These are phyloP conservation scores for Drosophila anomalata DNA, from an alignment of 2,888 invertebrate genomes.

Conservation along the genomic window DNA sequence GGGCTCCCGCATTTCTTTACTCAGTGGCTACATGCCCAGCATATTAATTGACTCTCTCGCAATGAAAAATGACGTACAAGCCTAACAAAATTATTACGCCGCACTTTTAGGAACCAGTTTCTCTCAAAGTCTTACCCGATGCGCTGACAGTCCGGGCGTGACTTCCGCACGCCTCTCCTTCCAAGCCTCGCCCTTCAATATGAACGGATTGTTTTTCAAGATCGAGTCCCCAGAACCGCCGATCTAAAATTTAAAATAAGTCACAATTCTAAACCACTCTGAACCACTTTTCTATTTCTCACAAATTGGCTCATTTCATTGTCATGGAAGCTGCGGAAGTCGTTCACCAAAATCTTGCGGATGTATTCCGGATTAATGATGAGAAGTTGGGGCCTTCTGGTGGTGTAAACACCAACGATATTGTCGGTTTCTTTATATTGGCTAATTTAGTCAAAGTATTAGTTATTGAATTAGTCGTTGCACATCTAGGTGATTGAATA, in stretches of 20 bases:
- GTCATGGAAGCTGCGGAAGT: slow-evolving; percentile 83
- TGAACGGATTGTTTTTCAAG: slow-evolving; percentile 84
- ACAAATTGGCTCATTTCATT: slow-evolving; percentile 74
- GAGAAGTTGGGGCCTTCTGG: slow-evolving; percentile 81
- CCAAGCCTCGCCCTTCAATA: slow-evolving; percentile 84
- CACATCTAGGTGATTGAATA: too few relatives aligned
- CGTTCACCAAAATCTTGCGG: slow-evolving; percentile 81
- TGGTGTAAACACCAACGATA: slow-evolving; percentile 83
- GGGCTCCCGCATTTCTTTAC: neutral
- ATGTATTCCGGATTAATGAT: slow-evolving; percentile 81
- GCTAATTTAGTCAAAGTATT: slow-evolving; percentile 12
- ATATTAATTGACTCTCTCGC: neutral
- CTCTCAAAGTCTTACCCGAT: slow-evolving; percentile 81
- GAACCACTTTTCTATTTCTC: slow-evolving; percentile 1
- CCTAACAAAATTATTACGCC: neutral
- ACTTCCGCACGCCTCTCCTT: slow-evolving; percentile 84
- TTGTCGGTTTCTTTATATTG: slow-evolving; percentile 63
- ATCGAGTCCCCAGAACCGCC: slow-evolving; percentile 84
- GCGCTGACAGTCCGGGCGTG: slow-evolving; percentile 85
- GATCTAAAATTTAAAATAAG: slow-evolving; percentile 38
- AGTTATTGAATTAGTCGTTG: neutral
- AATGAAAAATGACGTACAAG: neutral
- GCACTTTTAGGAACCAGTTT: neutral
- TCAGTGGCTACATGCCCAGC: neutral
- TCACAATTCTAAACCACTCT: too few relatives aligned